phyloP scores from a whole-genome alignment of 2,888 invertebrate genomes.

The Tigriopus californicus region DNA sequence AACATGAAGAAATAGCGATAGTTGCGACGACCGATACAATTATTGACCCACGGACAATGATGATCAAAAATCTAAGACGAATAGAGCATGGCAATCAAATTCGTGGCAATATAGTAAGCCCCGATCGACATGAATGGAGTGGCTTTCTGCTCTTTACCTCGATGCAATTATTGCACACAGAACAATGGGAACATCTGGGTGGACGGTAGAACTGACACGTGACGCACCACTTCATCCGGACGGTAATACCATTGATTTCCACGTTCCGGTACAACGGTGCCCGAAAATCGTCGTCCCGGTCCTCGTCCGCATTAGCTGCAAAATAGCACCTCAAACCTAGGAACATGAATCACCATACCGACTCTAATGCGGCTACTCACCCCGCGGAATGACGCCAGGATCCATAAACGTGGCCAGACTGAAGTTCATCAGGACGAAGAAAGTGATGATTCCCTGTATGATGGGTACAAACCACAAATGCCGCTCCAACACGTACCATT shows the following conservation, averaged over 20 bases:
- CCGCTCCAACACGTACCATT: slow-evolving; percentile 8
- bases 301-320: slow-evolving; percentile 84
- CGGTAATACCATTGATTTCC: slow-evolving; percentile 93
- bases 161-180: slow-evolving; percentile 96
- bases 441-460: slow-evolving; percentile 73
- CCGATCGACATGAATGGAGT: slow-evolving; percentile 15
- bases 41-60: slow-evolving; percentile 96
- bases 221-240: slow-evolving; percentile 99
- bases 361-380: slow-evolving; percentile 20
- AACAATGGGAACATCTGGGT: slow-evolving; percentile 96
- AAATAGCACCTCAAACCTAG: not conserved
- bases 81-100: not conserved
- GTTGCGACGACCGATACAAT: slow-evolving; percentile 88
- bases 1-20: slow-evolving; percentile 99
- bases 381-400: slow-evolving; percentile 95
- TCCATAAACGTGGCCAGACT: slow-evolving; percentile 98
- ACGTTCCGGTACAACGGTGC: slow-evolving; percentile 91
- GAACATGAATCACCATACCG: slow-evolving; percentile 2
- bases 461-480: slow-evolving; percentile 3
- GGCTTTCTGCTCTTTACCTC: too few species aligned
- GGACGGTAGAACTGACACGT: slow-evolving; percentile 99
- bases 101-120: slow-evolving; percentile 19
- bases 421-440: slow-evolving; percentile 96
- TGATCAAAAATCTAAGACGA: slow-evolving; percentile 93
- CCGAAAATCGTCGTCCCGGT: slow-evolving; percentile 87